Base-by-base conservation (phyloP, 2,888 invertebrate species). In the Tillus elongatus region DNA sequence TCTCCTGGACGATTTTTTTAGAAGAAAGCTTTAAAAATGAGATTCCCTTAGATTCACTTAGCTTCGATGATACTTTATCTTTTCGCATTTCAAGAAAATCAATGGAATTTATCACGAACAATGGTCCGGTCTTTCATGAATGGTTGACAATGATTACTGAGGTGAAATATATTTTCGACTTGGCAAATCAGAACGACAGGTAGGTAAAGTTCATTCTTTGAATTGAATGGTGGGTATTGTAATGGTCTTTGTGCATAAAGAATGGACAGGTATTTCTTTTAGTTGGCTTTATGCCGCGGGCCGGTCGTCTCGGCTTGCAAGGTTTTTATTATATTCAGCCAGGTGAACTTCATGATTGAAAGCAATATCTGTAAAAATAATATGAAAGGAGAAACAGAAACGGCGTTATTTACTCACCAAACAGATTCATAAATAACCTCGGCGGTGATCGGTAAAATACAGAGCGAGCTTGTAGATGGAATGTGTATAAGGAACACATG, bases 171-270 rank as follows among this genome's bases (percentile, higher is more conserved):
- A 57, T 60, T 60, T 58, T 60, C 57, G 57, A 58, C 58, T 60
- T 58, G 58, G 57, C 59, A 61, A 61, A 61, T 60, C 58, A 58
- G 53, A 57, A 49, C 60, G 60, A 61, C 61, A 61, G 61, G 61
- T 61, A 60, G 58, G 57, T 56, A 55, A 57, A 51, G 51, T 57
- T 54, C 52, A 57, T 57, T 60, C 57, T 57, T 56, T 46, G 42
- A 44, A 45, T 41, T 56, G 52, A 56, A 57, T 50, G 49, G 48
- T 35, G 30, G 34, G 46, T 47, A 51, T 60, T 60, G 57, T 59
- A 42, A 42, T 48, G 47, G 43, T 47, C 47, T 57, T 53, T 57
- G 53, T 59, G 43, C 49, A 35, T 41, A 43, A 40, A 56, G 51
- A 58, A 57, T 55, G 57, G 57, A 53, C 58, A 59, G 58, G 60